phyloP scores from a whole-genome alignment of 2,797 vertebrate genomes.

The Gobio occitaniae region DNA sequence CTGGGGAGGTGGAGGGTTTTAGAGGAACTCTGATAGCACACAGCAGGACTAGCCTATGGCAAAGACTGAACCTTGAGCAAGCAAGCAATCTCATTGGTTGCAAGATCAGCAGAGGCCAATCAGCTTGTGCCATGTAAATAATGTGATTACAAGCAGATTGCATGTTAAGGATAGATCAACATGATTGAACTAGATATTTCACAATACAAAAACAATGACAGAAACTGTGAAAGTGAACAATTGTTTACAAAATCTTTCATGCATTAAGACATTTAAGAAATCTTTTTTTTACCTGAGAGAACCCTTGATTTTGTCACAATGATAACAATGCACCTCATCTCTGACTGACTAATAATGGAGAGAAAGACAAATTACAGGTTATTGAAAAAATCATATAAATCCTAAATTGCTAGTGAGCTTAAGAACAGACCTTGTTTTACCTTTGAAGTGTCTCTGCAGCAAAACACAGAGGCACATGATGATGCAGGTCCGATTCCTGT shows the following conservation, averaged over 20 bases:
- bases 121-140: neutral
- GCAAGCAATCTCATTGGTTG: too few species aligned
- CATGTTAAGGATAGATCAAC: neutral
- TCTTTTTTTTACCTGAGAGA: slow-evolving; percentile 66
- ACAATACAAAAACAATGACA: neutral
- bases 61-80: neutral
- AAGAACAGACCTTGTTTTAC: slow-evolving; percentile 58
- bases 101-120: neutral
- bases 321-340: slow-evolving; percentile 76
- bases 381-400: neutral
- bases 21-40: neutral
- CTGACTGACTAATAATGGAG: slow-evolving; percentile 73
- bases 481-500: slow-evolving; percentile 57
- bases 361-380: slow-evolving; percentile 1
- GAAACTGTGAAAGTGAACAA: neutral
- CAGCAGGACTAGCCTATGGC: neutral
- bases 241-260: neutral
- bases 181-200: neutral
- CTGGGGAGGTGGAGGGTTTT: neutral
- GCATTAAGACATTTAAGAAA: neutral
- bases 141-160: neutral
- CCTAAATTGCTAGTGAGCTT: neutral
- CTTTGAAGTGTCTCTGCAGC: slow-evolving; percentile 70
- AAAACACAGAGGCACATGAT: slow-evolving; percentile 72
- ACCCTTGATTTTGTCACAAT: slow-evolving; percentile 61